Evolutionary conservation across 2,113 vertebrate genomes (phyloP).

Genomic region (Channa argus): DNA sequence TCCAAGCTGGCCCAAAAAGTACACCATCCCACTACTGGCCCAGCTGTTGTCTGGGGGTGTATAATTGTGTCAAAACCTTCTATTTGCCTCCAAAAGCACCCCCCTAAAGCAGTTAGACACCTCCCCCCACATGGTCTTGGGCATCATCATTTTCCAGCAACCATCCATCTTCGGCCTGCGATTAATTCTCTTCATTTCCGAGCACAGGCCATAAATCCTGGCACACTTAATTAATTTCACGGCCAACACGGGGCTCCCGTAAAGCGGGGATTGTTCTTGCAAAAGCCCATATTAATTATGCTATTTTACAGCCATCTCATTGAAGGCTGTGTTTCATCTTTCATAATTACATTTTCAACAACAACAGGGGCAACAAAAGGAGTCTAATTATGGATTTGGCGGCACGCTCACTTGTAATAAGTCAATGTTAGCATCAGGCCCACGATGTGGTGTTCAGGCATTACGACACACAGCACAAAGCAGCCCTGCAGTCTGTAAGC

Average conservation of each 20-base stretch:
- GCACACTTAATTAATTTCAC: slow-evolving; percentile 99
- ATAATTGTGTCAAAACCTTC: slow-evolving; percentile 93
- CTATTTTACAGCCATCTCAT: slow-evolving; percentile 99
- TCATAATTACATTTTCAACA: slow-evolving; percentile 99
- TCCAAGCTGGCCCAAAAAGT: slow-evolving; percentile 74
- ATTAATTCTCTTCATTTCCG: slow-evolving; percentile 98
- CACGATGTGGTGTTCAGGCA: slow-evolving; percentile 36
- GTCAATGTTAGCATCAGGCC: slow-evolving; percentile 76
- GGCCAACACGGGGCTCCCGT: slow-evolving; percentile 93
- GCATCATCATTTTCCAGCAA: slow-evolving; percentile 96
- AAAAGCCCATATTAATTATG: slow-evolving; percentile 99
- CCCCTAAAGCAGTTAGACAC: slow-evolving; percentile 97
- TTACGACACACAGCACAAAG: slow-evolving; percentile 7
- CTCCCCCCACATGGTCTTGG: slow-evolving; percentile 82
- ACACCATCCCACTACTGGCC: slow-evolving; percentile 83
- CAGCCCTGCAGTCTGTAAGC: slow-evolving; percentile 46
- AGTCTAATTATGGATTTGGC: slow-evolving; percentile 95
- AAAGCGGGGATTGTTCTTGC: slow-evolving; percentile 98
- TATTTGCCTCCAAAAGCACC: slow-evolving; percentile 87
- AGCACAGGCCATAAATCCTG: slow-evolving; percentile 99
- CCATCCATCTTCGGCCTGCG: slow-evolving; percentile 98
- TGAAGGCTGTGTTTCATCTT: slow-evolving; percentile 99
- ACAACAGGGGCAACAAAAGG: slow-evolving; percentile 87
- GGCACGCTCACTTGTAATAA: slow-evolving; percentile 76
- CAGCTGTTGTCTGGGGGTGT: slow-evolving; percentile 92